Conservation (phyloP, 1,140 invertebrate genomes). For the Drosophila aff. region DNA sequence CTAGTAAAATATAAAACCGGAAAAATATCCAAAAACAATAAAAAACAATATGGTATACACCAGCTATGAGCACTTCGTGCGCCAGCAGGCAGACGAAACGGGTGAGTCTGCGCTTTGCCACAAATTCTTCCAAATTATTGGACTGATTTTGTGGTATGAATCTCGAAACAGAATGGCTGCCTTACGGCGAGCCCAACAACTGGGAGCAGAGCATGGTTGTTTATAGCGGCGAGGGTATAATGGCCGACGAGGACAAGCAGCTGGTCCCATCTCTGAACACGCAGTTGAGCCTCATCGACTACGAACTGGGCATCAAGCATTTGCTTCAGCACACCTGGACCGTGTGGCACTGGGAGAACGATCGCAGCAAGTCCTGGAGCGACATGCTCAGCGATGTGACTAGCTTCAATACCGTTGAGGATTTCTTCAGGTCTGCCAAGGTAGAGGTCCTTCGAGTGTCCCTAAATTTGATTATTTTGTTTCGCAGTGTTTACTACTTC, state of each 20-base stretch:
- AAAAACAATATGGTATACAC: constrained; percentile 40
- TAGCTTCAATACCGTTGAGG: constrained; percentile 98
- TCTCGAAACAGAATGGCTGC: constrained; percentile 16
- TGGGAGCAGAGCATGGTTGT: not conserved
- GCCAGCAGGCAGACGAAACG: constrained; percentile 21
- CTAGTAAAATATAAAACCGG: constrained; percentile 18
- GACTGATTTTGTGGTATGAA: too few relatives aligned
- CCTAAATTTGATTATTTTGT: constrained; percentile 77
- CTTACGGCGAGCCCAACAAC: constrained; percentile 9
- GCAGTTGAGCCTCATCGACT: constrained; percentile 56
- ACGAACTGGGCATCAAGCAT: constrained; percentile 92
- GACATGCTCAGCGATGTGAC: constrained; percentile 97
- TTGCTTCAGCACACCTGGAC: constrained; percentile 98
- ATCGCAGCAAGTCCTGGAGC: constrained; percentile 95
- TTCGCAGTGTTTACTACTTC: constrained; percentile 97
- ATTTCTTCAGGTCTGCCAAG: constrained; percentile 92
- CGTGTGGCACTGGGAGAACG: constrained; percentile 98
- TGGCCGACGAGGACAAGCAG: constrained; percentile 15
- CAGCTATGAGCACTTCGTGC: constrained; percentile 14
- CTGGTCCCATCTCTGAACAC: constrained; percentile 53
- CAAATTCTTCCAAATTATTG: not conserved
- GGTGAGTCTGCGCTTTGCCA: constrained; percentile 1
- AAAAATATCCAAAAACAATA: constrained; percentile 16
- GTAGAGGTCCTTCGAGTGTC: too few relatives aligned
- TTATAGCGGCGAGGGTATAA: not conserved